Conservation (phyloP, 1,140 invertebrate genomes). For the Drosophila elegans region DNA sequence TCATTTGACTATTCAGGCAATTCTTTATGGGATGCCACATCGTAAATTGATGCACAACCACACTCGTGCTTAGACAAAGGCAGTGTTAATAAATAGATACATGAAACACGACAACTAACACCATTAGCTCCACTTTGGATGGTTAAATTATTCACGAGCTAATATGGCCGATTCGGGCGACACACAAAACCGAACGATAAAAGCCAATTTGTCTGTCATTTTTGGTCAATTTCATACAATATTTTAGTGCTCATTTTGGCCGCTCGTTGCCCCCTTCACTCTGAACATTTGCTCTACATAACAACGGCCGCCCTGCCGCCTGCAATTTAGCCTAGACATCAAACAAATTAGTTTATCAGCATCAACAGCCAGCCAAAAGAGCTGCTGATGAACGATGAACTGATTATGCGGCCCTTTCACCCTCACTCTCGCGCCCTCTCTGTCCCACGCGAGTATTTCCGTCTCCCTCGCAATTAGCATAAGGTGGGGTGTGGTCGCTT, state of each 20-base stretch:
- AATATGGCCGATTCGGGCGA: conserved; percentile 63
- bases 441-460: conserved; percentile 8
- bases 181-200: conserved; percentile 66
- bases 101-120: conserved; percentile 83
- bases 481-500: conserved; percentile 73
- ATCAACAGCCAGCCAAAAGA: conserved; percentile 58
- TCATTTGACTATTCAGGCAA: conserved; percentile 75
- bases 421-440: conserved; percentile 5
- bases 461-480: conserved; percentile 78
- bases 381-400: conserved; percentile 50
- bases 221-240: conserved; percentile 82
- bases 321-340: conserved; percentile 72
- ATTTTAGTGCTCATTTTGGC: conserved; percentile 77
- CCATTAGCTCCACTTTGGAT: conserved; percentile 83
- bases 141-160: conserved; percentile 80
- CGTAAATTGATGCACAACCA: conserved; percentile 52
- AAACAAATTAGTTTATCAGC: conserved; percentile 83
- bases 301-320: conserved; percentile 5
- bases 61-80: conserved; percentile 62
- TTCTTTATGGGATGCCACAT: conserved; percentile 73
- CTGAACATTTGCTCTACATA: conserved; percentile 59
- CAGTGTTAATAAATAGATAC: conserved; percentile 80
- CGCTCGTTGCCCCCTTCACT: conserved; percentile 14
- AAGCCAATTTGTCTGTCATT: conserved; percentile 83
- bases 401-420: conserved; percentile 43